Conservation (phyloP, 2,113 vertebrate genomes). For the Tachysurus vachellii region DNA sequence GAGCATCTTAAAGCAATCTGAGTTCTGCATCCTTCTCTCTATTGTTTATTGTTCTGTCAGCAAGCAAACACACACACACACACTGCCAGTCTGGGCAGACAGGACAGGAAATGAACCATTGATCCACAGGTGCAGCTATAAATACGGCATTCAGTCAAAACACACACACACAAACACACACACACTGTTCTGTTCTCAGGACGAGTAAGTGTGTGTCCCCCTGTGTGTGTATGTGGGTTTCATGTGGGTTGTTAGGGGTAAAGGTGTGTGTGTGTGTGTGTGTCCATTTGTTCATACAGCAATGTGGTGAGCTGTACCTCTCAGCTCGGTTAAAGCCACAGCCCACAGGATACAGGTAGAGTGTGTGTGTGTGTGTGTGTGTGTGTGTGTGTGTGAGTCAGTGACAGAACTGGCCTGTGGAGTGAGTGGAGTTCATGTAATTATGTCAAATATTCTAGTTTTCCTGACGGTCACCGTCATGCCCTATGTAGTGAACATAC, state of each 20-base stretch:
- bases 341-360: slow-evolving; percentile 6
- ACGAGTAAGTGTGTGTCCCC: neutral
- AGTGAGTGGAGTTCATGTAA: neutral
- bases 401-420: neutral
- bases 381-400: neutral
- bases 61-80: neutral
- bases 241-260: slow-evolving; percentile 11
- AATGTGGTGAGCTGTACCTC: neutral
- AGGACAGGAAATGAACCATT: slow-evolving; percentile 32
- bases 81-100: neutral
- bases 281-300: neutral
- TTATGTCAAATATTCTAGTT: neutral
- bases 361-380: neutral
- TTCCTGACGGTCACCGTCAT: neutral
- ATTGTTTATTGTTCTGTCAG: slow-evolving; percentile 36
- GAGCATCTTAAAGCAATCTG: neutral
- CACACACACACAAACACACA: neutral
- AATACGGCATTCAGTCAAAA: slow-evolving; percentile 18
- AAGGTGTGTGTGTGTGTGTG: neutral
- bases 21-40: neutral
- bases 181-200: neutral
- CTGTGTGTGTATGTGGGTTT: neutral
- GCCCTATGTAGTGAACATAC: neutral
- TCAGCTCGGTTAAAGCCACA: slow-evolving; percentile 35
- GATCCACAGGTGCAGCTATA: slow-evolving; percentile 39